Conservation (phyloP, 2,888 invertebrate species). For the Trachelus tabidus region DNA sequence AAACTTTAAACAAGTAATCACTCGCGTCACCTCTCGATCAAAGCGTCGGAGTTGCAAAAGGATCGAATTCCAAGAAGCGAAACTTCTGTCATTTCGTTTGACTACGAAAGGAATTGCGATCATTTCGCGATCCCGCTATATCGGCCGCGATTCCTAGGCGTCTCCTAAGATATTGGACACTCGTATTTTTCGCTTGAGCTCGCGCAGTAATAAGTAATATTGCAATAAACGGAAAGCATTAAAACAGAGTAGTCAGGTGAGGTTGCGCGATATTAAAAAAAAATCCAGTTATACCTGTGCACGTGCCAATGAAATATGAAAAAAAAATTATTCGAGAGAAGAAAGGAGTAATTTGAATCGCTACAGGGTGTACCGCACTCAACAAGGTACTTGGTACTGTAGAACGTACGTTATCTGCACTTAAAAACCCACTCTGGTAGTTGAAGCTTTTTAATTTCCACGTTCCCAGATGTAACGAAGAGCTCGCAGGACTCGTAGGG, state of each 20-base stretch:
- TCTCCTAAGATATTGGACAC: neutral
- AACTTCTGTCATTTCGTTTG: conserved; percentile 42
- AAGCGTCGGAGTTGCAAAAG: conserved; percentile 41
- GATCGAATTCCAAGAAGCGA: conserved; percentile 44
- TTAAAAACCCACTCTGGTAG: neutral
- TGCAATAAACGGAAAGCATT: neutral
- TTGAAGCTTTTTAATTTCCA: neutral
- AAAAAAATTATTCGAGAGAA: neutral
- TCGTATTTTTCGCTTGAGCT: neutral
- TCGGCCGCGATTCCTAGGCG: neutral
- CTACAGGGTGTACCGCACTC: neutral
- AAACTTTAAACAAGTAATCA: conserved; percentile 55
- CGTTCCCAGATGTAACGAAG: neutral
- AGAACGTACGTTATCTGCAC: neutral
- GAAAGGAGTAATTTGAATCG: neutral
- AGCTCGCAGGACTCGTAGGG: neutral
- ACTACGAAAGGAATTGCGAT: neutral
- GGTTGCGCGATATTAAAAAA: neutral
- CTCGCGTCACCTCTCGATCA: conserved; percentile 55
- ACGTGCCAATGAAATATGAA: too few species aligned
- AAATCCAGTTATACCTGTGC: neutral
- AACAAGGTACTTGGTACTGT: neutral
- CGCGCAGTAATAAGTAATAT: neutral
- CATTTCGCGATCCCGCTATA: neutral
- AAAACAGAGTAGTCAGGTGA: neutral